A percentile compares a stretch with the other conserved stretches of the same genome.
phyloP scores from a whole-genome alignment of 1,140 invertebrate genomes.

The Platorchestia sp. region DNA sequence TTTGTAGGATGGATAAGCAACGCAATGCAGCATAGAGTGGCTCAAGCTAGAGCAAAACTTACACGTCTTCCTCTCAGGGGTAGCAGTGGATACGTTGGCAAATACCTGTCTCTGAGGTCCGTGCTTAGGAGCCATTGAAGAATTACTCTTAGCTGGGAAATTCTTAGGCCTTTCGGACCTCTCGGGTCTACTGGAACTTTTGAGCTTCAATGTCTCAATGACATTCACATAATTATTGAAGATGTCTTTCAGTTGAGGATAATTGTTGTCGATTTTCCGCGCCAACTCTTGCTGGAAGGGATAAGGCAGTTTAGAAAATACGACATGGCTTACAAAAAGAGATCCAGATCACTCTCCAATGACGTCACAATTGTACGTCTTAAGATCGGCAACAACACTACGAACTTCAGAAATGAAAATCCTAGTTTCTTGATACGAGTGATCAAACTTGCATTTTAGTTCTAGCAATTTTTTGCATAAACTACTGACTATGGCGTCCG shows the following conservation, averaged over 20 bases:
- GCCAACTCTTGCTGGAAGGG: neutral
- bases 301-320: neutral
- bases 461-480: neutral
- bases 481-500: neutral
- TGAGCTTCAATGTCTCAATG: neutral
- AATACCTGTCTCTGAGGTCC: neutral
- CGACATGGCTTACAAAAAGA: neutral
- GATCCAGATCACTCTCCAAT: neutral
- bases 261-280: neutral
- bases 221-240: conserved; percentile 9
- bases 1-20: neutral
- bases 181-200: too few species aligned
- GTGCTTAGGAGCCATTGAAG: too few species aligned
- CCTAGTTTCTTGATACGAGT: neutral
- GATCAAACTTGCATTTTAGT: neutral
- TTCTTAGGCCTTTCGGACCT: too few species aligned
- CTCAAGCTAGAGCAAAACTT: neutral
- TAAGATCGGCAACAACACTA: neutral
- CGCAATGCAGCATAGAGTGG: neutral
- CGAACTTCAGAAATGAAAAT: neutral
- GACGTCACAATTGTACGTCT: neutral
- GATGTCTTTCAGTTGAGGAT: neutral
- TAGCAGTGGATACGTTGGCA: neutral
- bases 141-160: too few species aligned
- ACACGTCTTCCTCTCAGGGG: neutral